A percentile compares a stretch with the other conserved stretches of the same genome.
phyloP scores from a whole-genome alignment of 2,888 invertebrate genomes.

The Dysmachus trigonus region DNA sequence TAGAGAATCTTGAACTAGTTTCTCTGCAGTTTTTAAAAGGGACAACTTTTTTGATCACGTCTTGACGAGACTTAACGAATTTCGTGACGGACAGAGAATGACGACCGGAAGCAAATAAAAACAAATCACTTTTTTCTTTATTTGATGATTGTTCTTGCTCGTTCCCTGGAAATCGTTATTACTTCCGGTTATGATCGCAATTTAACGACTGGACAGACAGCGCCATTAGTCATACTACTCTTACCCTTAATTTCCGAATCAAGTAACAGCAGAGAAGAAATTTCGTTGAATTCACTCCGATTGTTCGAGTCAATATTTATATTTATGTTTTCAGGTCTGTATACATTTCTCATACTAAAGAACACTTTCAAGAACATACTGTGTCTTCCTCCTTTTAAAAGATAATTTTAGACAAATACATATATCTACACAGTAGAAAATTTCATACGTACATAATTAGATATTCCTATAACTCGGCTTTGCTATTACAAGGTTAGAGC shows the following conservation, averaged over 20 bases:
- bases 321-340: neutral
- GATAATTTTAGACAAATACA: neutral
- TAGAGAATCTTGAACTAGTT: neutral
- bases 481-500: too few species aligned
- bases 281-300: neutral
- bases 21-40: neutral
- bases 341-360: neutral
- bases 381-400: neutral
- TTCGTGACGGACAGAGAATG: neutral
- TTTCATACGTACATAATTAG: neutral
- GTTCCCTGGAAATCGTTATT: neutral
- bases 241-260: neutral
- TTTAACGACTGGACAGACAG: neutral
- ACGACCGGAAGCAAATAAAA: neutral
- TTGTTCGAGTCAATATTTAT: neutral
- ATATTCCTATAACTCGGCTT: too few species aligned
- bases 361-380: neutral
- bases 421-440: neutral
- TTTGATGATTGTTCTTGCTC: neutral
- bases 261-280: neutral
- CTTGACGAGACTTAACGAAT: neutral
- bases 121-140: neutral
- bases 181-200: neutral
- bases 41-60: neutral
- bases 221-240: neutral